Percentiles rank a stretch among this genome's conserved stretches.
Conservation (phyloP, 2,888 invertebrate species). For the Ochropleura plecta region DNA sequence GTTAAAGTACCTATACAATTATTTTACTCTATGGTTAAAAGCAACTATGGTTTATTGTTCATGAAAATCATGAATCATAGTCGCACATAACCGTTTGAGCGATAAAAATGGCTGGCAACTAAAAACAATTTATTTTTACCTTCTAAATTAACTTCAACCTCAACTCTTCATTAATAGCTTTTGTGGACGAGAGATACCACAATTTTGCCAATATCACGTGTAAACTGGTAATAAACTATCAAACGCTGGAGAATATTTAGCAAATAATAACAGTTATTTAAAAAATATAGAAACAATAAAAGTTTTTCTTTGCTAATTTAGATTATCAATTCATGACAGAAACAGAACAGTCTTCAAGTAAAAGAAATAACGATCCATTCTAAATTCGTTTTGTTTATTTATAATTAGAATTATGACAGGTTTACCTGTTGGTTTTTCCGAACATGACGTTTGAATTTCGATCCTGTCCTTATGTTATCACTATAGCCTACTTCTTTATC, state of each 20-base stretch:
- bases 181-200: too few relatives aligned
- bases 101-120: conserved; percentile 4
- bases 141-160: not conserved
- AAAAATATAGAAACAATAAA: too few relatives aligned
- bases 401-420: not conserved
- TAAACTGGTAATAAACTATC: too few relatives aligned
- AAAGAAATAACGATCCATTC: too few relatives aligned
- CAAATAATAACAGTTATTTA: too few relatives aligned
- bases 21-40: conserved; percentile 38
- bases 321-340: too few relatives aligned
- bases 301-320: too few relatives aligned
- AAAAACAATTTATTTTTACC: conserved; percentile 3
- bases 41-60: conserved; percentile 44
- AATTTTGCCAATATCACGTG: too few relatives aligned
- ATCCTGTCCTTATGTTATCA: not conserved
- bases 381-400: not conserved
- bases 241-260: too few relatives aligned
- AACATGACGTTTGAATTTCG: not conserved
- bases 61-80: conserved; percentile 37
- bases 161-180: too few relatives aligned
- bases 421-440: conserved; percentile 9
- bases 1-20: conserved; percentile 43
- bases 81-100: conserved; percentile 3
- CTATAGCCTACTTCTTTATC: too few relatives aligned
- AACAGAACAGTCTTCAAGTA: too few relatives aligned